Base-by-base conservation (phyloP, 2,888 invertebrate genomes). In the Plebejus argus region DNA sequence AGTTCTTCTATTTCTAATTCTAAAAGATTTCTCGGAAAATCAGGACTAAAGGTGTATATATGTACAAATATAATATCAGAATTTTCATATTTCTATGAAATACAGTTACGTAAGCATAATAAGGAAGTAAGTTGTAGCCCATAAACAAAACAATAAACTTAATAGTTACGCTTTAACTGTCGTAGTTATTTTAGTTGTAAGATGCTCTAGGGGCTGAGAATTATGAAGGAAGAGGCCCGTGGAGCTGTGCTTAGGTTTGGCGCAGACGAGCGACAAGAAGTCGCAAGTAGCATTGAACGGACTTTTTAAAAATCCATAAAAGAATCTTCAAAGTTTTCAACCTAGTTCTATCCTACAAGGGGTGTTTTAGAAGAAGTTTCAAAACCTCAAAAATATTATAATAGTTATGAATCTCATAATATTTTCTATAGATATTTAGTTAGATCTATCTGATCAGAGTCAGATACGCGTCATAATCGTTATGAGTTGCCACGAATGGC, bases 231-330 rank as follows among this genome's bases (percentile, higher is more conserved):
- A 72, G 28, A 71, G 35, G 58, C 72, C 71, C 79, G 72, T 78
- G 72, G 81, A 78, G 78, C 83, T 82, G 79, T 86, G 85, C 85
- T 66, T 15, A 33, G 66, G 66, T 15, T 33, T 12, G 3, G 66
- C 18, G 18, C 66, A 66, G 18, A 66, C 15, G 6, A 15, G 18
- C 66, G 28, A 66, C 28, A 23, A 23, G 12, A 7, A 7, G 3
- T 10, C 61, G 23, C 28, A 15, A 28, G 28, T 28, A 49, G 4
- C 4, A 15, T 49, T 12, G 15, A 49, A 15, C 15, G 15, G 49
- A 49, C 49, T 49, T 12, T n/a, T n/a, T n/a, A n/a, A n/a, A 49
- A 39, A 10, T 39, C 39, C 39, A 39, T 39, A 39, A 10, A 39
- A 39, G 0, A 1, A 8, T 39, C 1, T 8, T 39, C 8, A 39